phyloP scores from a whole-genome alignment of 1,140 invertebrate species.

The Ceratina calcarata region DNA sequence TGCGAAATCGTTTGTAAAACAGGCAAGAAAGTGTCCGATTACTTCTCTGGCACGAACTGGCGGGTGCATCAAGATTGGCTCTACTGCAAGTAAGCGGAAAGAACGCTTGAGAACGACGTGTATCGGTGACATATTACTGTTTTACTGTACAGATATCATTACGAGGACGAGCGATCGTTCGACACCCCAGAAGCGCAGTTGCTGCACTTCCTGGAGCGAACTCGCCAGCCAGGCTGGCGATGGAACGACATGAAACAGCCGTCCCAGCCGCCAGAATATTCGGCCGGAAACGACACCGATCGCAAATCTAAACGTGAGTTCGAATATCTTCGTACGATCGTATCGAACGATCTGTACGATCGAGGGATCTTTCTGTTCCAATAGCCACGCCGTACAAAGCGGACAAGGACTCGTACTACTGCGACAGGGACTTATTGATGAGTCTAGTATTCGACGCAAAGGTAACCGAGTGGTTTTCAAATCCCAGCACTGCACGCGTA shows the following conservation, averaged over 20 bases:
- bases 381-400: constrained; percentile 81
- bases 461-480: constrained; percentile 91
- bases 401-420: constrained; percentile 84
- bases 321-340: background rate
- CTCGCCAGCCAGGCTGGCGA: constrained; percentile 87
- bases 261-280: constrained; percentile 81
- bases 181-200: constrained; percentile 86
- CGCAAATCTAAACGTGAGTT: constrained; percentile 35
- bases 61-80: constrained; percentile 94
- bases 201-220: constrained; percentile 88
- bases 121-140: background rate
- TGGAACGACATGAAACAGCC: constrained; percentile 84
- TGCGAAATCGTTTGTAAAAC: constrained; percentile 49
- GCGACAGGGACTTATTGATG: constrained; percentile 91
- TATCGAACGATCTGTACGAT: background rate
- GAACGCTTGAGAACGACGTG: too few species aligned
- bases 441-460: constrained; percentile 93
- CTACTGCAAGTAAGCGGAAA: constrained; percentile 77
- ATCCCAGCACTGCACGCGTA: constrained; percentile 85
- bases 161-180: constrained; percentile 78
- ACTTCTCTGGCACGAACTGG: constrained; percentile 89
- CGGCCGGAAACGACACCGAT: constrained; percentile 62
- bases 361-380: background rate
- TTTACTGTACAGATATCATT: constrained; percentile 78
- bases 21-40: constrained; percentile 84